Percentiles rank a stretch among this genome's conserved stretches.
Conservation (phyloP, 2,113 vertebrate genomes). For the Indicator indicator region DNA sequence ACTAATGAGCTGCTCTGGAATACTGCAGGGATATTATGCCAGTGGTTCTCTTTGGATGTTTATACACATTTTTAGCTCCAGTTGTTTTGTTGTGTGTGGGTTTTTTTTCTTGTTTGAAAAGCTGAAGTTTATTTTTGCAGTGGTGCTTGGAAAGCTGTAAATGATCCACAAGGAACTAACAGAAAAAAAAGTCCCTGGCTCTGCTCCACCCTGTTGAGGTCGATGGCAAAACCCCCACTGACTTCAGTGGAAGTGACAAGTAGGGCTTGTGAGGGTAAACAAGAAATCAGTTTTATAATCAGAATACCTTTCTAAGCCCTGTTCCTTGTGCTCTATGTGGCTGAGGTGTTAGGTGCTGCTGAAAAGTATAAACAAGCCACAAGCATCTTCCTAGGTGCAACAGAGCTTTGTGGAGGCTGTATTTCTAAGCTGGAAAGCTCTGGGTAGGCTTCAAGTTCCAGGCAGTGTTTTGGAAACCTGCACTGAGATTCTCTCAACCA, state of each 20-base stretch:
- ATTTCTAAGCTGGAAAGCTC: neutral
- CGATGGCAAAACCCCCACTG: slow-evolving; percentile 17
- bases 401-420: neutral
- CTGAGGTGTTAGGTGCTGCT: neutral
- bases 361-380: neutral
- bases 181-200: slow-evolving; percentile 58
- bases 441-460: neutral
- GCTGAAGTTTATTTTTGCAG: slow-evolving; percentile 67
- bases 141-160: slow-evolving; percentile 61
- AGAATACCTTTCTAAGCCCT: neutral
- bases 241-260: slow-evolving; percentile 34
- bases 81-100: slow-evolving; percentile 43
- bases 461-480: neutral
- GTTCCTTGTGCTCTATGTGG: neutral
- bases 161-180: slow-evolving; percentile 64
- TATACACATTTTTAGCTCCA: slow-evolving; percentile 27
- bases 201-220: slow-evolving; percentile 50
- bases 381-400: neutral
- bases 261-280: neutral
- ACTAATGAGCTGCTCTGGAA: slow-evolving; percentile 37
- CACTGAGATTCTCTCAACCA: neutral
- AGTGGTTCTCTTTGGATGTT: slow-evolving; percentile 20
- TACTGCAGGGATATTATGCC: neutral
- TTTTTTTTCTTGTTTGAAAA: slow-evolving; percentile 26
- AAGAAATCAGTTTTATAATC: slow-evolving; percentile 13